phyloP scores from a whole-genome alignment of 2,113 vertebrate species.

The Sula dactylatra region DNA sequence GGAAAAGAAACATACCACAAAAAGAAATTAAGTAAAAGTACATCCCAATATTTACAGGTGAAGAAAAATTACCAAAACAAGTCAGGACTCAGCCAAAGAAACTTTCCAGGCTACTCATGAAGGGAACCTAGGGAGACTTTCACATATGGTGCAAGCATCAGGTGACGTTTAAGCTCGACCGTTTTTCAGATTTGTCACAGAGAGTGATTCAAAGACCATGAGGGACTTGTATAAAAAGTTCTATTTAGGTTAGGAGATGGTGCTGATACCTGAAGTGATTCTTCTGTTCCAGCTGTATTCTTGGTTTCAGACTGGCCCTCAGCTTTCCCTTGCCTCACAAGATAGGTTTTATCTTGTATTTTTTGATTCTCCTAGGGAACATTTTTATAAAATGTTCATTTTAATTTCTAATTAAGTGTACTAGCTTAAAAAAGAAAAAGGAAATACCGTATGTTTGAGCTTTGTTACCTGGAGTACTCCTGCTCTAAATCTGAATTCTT shows the following conservation, averaged over 20 bases:
- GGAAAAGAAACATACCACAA: neutral
- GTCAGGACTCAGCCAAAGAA: neutral
- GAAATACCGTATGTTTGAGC: neutral
- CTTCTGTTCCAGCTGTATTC: neutral
- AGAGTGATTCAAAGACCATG: neutral
- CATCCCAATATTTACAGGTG: neutral
- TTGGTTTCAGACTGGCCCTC: neutral
- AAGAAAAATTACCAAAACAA: neutral
- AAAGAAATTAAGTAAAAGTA: neutral
- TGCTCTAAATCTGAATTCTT: slow-evolving; percentile 77
- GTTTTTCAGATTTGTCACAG: neutral
- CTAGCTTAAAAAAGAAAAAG: neutral
- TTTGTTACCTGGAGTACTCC: slow-evolving; percentile 74
- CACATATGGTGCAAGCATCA: neutral
- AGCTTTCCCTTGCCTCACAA: slow-evolving; percentile 69
- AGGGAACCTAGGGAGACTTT: neutral
- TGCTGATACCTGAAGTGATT: slow-evolving; percentile 66
- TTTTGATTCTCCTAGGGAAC: slow-evolving; percentile 58
- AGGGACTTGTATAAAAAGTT: neutral
- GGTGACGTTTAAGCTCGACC: neutral
- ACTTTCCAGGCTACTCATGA: neutral
- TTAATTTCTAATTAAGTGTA: neutral
- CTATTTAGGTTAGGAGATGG: neutral
- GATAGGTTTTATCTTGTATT: slow-evolving; percentile 68
- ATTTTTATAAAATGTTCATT: neutral